phyloP scores from a whole-genome alignment of 2,113 vertebrate species.

The Istiophorus platypterus region DNA sequence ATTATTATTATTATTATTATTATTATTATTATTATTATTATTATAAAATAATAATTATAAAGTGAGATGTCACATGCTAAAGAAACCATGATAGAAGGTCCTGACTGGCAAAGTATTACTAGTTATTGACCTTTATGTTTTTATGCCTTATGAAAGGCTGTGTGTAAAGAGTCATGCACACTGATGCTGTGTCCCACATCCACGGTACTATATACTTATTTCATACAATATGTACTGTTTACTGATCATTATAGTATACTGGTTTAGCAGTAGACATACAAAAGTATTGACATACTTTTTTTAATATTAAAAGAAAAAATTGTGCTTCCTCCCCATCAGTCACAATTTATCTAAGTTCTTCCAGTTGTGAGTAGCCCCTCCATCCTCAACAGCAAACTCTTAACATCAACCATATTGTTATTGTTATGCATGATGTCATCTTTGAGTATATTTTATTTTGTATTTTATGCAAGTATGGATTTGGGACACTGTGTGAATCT shows the following conservation, averaged over 20 bases:
- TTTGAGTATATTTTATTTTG: not conserved
- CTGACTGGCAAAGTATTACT: not conserved
- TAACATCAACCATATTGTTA: not conserved
- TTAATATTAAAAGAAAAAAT: no score
- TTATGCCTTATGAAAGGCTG: not conserved
- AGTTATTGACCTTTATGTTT: not conserved
- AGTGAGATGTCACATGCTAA: not conserved
- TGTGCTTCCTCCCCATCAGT: no score
- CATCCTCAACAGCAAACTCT: not conserved
- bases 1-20: no score
- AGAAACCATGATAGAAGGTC: not conserved
- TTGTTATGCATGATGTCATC: not conserved
- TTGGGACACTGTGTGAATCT: not conserved
- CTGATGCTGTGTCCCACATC: not conserved
- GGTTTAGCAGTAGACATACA: no score
- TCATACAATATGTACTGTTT: no score
- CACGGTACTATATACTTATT: no score
- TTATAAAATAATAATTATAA: not conserved
- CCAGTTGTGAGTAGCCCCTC: no score
- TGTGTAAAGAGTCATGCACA: not conserved
- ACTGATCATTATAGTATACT: no score
- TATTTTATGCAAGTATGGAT: not conserved
- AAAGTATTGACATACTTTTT: no score
- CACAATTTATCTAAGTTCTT: no score
- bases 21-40: not conserved